Conservation (phyloP, 2,113 vertebrate species). For the Misgurnus anguillicaudatus region DNA sequence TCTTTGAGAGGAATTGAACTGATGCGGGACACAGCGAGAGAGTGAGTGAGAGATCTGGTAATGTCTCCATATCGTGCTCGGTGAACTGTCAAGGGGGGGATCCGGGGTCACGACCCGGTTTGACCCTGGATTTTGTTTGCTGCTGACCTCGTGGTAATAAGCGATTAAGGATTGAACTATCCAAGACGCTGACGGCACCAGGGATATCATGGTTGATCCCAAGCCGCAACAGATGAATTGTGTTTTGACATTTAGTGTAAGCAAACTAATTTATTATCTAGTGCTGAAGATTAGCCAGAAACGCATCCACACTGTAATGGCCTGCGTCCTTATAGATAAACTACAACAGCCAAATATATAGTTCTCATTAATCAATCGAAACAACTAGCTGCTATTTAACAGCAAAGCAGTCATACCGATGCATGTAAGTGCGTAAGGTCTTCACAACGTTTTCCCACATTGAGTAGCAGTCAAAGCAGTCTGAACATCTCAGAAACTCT, state of each 20-base stretch:
- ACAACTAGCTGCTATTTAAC: background rate
- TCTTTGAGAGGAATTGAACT: conserved; percentile 15
- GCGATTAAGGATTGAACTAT: conserved; percentile 69
- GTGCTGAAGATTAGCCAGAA: background rate
- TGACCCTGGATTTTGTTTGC: conserved; percentile 69
- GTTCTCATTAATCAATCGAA: background rate
- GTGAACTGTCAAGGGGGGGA: conserved; percentile 55
- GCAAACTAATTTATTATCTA: conserved; percentile 62
- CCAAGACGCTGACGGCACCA: conserved; percentile 66
- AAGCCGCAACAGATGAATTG: conserved; percentile 71
- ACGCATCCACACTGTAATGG: background rate
- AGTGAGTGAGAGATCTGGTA: conserved; percentile 3
- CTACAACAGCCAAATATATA: background rate
- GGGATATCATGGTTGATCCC: conserved; percentile 72
- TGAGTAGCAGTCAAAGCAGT: background rate
- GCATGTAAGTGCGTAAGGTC: background rate
- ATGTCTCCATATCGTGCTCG: conserved; percentile 54
- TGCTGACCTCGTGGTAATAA: conserved; percentile 68
- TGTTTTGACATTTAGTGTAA: conserved; percentile 77
- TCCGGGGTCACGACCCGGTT: conserved; percentile 49
- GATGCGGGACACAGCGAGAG: background rate
- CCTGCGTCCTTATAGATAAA: background rate
- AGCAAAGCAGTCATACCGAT: background rate
- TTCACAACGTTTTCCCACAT: background rate
- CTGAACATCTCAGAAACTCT: background rate